Base-by-base conservation (phyloP, 2,113 vertebrate genomes). In the Micronycteris hirsuta region DNA sequence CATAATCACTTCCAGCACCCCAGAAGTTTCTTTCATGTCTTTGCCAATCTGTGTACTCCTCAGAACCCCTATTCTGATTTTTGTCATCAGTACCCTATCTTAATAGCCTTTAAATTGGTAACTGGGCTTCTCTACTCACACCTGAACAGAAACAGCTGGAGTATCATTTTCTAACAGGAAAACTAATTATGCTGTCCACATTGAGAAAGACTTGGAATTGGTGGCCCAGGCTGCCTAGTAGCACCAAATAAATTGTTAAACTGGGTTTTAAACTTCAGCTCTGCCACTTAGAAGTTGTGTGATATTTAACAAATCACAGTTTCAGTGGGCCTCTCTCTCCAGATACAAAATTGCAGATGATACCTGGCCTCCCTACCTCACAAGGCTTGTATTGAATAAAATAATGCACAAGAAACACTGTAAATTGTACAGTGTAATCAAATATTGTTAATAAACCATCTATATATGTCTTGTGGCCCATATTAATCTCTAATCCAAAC, bases 371-470 rank as follows among this genome's bases (percentile, higher is more conserved):
- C 41, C 61, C 65, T 78, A 73, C 54, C 68, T 96, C 80, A 91
- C 26, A 73, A 54, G n/a, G n/a, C 58, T 52, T 94, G 8, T 95
- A 9, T 61, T 82, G 84, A 86, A 58, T 89, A 70, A 63, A 91
- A 80, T 54, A 52, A 91, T 85, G 45, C 14, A 38, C 43, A 91
- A 83, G 45, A 91, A 93, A 93, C 92, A 81, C 84, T 90, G 20
- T 86, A 95, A 92, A 58, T 76, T 86, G 8, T 56, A 17, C 78
- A 74, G 49, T 83, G 56, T 74, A 81, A 63, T 95, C n/a, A 89
- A 26, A 61, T 73, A 43, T 7, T 80, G 11, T 80, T 91, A 71
- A 45, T 71, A 77, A 87, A 47, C 7, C 41, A 85, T 47, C n/a
- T 80, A 19, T 82, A 11, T 84, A 52, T 67, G 83, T 26, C 56